Base-by-base conservation (phyloP, 2,888 invertebrate genomes). In the Mimumesa dahlbomi region DNA sequence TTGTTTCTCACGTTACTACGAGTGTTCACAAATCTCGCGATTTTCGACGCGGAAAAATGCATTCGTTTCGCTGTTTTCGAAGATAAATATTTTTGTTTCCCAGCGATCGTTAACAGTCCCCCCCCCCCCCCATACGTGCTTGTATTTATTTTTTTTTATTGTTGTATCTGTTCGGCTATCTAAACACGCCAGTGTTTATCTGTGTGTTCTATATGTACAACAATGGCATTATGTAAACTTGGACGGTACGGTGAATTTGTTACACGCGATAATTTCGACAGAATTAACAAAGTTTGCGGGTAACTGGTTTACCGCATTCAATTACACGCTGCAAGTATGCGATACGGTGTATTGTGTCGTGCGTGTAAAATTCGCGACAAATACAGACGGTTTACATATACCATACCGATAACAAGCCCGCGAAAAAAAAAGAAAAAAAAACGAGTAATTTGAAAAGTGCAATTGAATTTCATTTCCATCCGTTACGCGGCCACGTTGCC, bases 181-280 rank as follows among this genome's bases (percentile, higher is more conserved):
- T n/a, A n/a, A n/a, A n/a, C n/a, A n/a, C n/a, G n/a, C n/a, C 25
- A 7, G 4, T 25, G n/a, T 34, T 34, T 34, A 34, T 34, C 34
- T 11, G 3, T n/a, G 29, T 29, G 7, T 29, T n/a, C 34, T n/a
- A 34, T 34, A 34, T n/a, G 34, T n/a, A 34, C 34, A 34, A 34
- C n/a, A n/a, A 34, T 34, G n/a, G n/a, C 2, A 34, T 34, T 34
- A 34, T 34, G n/a, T 34, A n/a, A 9, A n/a, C n/a, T 34, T n/a
- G 3, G 9, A n/a, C 9, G 34, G 34, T 34, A n/a, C n/a, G n/a
- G n/a, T n/a, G 34, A 34, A 11, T 34, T 34, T 34, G 34, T 34
- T 34, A n/a, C 34, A 34, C 34, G n/a, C n/a, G 34, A 34, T 34
- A 34, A 34, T 34, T 34, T 34, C 34, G 34, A n/a, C n/a, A 34